These are phyloP conservation scores for Macrobrachium nipponense DNA, from an alignment of 1,140 invertebrate genomes.

Conservation along the genomic window DNA sequence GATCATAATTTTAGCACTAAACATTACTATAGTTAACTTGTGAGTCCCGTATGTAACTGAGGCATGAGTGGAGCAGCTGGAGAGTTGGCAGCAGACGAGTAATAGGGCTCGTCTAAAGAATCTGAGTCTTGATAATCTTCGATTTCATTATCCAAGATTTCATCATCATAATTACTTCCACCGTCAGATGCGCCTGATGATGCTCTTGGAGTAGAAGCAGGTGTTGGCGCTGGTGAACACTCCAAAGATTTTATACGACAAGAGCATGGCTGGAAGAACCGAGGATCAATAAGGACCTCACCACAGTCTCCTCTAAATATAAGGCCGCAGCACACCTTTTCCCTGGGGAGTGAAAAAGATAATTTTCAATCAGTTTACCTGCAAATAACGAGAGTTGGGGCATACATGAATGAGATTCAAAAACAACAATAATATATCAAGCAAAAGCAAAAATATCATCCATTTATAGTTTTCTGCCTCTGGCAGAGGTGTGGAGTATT, in stretches of 20 bases:
- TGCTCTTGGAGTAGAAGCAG: constrained; percentile 44
- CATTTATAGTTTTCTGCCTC: no score
- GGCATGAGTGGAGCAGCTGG: constrained; percentile 51
- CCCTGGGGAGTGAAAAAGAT: constrained; percentile 71
- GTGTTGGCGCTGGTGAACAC: constrained; percentile 45
- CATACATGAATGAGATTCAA: no score
- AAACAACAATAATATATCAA: no score
- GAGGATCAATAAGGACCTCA: constrained; percentile 76
- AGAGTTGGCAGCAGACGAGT: constrained; percentile 39
- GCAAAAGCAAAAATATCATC: no score
- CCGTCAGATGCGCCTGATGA: constrained; percentile 55
- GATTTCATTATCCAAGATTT: constrained; percentile 50
- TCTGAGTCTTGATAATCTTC: constrained; percentile 58
- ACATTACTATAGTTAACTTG: constrained; percentile 61
- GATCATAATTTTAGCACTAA: constrained; percentile 59
- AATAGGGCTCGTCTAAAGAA: constrained; percentile 49
- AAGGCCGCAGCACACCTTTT: constrained; percentile 79
- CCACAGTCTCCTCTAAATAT: constrained; percentile 78
- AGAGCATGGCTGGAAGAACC: constrained; percentile 75
- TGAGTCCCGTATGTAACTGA: constrained; percentile 47
- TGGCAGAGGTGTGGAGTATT: no score
- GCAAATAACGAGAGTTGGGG: background rate
- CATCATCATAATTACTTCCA: constrained; percentile 54
- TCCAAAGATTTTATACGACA: constrained; percentile 66
- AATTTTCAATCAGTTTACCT: background rate